Evolutionary conservation across 2,888 invertebrate genomes (phyloP), one percentile per base, ranked within the genome.

Genomic region (Phania funesta): DNA sequence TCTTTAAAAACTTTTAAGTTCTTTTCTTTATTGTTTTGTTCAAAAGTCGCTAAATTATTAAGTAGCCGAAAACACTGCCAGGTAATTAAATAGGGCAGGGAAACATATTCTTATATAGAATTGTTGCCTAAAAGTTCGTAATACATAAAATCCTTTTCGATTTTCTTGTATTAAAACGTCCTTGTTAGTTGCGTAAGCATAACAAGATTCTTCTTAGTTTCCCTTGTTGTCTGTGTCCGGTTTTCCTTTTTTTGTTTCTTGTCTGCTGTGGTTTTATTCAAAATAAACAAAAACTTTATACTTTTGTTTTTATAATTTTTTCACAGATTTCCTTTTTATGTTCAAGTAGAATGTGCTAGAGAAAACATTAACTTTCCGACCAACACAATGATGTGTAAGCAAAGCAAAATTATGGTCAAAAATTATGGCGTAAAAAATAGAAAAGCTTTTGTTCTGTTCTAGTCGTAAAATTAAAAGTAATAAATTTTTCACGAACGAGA

Each of bases 401-500:
- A 71, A 73, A 68, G 35, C 56, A 73, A 68, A 77, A 76, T 81
- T 81, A 73, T 82, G 81, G 77, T 78, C 50, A 50, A 50, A 16
- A 77, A 64, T 68, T 76, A 60, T 60, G 60, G 24, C 41, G 9
- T 11, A 22, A 48, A 46, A 32, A 20, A 18, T 0, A 32, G 16
- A 8, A 56, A 52, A 44, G 54, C 24, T 7, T 79, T 73, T 13
- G 70, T 78, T 73, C 38, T 41, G 3, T 60, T 68, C 20, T 20
- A 35, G 41, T 41, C 35, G 18, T 54, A 46, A 79, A 71, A 73
- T 20, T 20, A 60, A 73, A 65, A 24, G 46, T 58, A 50, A 22
- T 18, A 38, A 58, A 13, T 46, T 65, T 56, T 64, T 78, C 67
- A 52, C 22, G 48, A 56, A 56, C 54, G 7, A 46, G 41, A 32